Base-by-base conservation (phyloP, 2,888 invertebrate species). In the Plebejus argus region DNA sequence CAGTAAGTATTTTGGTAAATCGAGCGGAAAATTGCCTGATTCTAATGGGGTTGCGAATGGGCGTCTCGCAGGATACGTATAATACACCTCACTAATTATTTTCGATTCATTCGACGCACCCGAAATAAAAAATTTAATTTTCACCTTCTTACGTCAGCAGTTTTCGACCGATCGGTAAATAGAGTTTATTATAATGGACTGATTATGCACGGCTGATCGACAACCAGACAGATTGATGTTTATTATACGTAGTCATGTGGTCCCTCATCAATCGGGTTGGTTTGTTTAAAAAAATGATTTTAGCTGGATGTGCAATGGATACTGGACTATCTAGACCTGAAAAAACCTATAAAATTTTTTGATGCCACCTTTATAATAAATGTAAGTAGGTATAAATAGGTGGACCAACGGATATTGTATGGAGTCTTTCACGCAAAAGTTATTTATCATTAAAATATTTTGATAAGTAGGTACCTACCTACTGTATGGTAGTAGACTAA, bases 11-110 rank as follows among this genome's bases (percentile, higher is more conserved):
- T 91, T 91, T 85, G 86, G 87, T 88, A 93, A 94, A 93, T 93
- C 93, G 92, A 93, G 85, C 90, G 91, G 90, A 91, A 93, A 93
- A 94, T 94, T 93, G 91, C 88, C 86, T 87, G 85, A 85, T 84
- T 85, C 80, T 82, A 83, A 83, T 82, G 82, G 85, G 84, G 84
- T 83, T 82, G 82, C 71, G 77, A 81, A 81, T 82, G 82, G 81
- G 81, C 53, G 82, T 58, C 71, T 72, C 72, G 53, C 74, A 74
- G 74, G 58, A 58, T 77, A 77, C 78, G 71, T 66, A 79, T 70
- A 78, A 77, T 79, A 78, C 76, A 75, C 75, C 70, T 75, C 72
- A 33, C 79, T 81, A 82, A 83, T 83, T 81, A 81, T 79, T 80
- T 82, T 80, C 78, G 70, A 78, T 74, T 74, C 74, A 49, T 45